Evolutionary conservation across 1,140 invertebrate species (phyloP), one percentile per base, ranked within the genome.

Genomic region (Bacillus rossius): DNA sequence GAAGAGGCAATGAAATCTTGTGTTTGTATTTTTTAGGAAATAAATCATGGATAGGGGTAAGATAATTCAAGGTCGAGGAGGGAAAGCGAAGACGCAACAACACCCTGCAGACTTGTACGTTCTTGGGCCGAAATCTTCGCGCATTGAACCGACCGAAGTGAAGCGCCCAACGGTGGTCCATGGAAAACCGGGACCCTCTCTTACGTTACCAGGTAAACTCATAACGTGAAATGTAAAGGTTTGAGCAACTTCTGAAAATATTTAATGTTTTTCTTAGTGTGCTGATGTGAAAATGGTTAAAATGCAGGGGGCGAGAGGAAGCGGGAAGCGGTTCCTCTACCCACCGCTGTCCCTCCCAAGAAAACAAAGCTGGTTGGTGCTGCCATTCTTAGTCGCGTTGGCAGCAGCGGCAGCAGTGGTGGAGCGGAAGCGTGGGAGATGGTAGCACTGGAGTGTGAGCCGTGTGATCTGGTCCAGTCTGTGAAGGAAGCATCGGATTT

Each of bases 41-140:
- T 45, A 1, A 1, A 17, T 8, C 8, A 55, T 55, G 53, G 53
- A 55, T 2, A 55, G 45, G 37, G 50, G 57, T 17, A 53, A 52
- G 22, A 29, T 20, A 42, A 19, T 19, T 17, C 43, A 49, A 20
- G 74, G 77, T 17, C 73, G 82, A 59, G 82, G 81, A 25, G 75
- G 76, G 1, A 85, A 85, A 64, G 75, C 73, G 56, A 85, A 85
- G 76, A 80, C 82, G 40, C 78, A 80, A 51, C 82, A 82, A 51
- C 81, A 82, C 70, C 78, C 82, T 19, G 71, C 80, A 7, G 81
- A 84, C 72, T 70, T 84, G 16, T 84, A 81, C 69, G 80, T 79
- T 14, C 67, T 85, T 5, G 83, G 83, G 38, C 73, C 82, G 0
- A 85, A 84, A 72, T 64, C 69, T 43, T 66, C 74, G 1, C 68